phyloP scores from a whole-genome alignment of 2,113 vertebrate genomes.

The Ailuropoda melanoleuca region DNA sequence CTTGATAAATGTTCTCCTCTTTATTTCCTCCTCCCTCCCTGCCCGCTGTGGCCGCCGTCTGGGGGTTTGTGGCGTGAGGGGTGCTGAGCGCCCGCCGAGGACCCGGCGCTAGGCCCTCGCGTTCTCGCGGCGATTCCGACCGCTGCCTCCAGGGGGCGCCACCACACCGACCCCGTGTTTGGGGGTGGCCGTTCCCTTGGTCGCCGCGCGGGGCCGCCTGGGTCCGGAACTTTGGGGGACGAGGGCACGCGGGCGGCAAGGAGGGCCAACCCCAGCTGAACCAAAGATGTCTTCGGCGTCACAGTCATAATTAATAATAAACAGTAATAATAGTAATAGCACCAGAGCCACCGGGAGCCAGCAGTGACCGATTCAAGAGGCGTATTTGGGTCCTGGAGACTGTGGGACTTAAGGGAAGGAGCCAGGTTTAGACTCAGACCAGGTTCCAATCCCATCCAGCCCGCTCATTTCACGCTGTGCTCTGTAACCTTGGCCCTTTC shows the following conservation, averaged over 20 bases:
- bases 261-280: neutral
- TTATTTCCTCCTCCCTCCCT: neutral
- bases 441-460: neutral
- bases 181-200: neutral
- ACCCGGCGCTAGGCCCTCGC: accelerated
- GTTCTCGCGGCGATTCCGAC: neutral
- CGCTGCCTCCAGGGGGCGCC: constrained; percentile 4
- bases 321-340: neutral
- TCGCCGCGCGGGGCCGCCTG: constrained; percentile 32
- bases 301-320: neutral
- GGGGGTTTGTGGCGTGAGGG: accelerated
- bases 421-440: neutral
- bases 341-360: neutral
- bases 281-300: neutral
- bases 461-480: accelerated
- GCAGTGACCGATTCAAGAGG: neutral
- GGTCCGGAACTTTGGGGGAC: neutral
- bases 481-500: neutral
- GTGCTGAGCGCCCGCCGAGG: neutral
- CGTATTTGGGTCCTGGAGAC: neutral
- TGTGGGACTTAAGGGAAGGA: neutral
- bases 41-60: neutral
- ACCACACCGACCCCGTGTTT: neutral
- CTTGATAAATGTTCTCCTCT: neutral
- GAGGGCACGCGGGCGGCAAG: accelerated